Percentiles rank a stretch among this genome's conserved stretches.
phyloP scores from a whole-genome alignment of 2,113 vertebrate genomes.

The Neofelis nebulosa region DNA sequence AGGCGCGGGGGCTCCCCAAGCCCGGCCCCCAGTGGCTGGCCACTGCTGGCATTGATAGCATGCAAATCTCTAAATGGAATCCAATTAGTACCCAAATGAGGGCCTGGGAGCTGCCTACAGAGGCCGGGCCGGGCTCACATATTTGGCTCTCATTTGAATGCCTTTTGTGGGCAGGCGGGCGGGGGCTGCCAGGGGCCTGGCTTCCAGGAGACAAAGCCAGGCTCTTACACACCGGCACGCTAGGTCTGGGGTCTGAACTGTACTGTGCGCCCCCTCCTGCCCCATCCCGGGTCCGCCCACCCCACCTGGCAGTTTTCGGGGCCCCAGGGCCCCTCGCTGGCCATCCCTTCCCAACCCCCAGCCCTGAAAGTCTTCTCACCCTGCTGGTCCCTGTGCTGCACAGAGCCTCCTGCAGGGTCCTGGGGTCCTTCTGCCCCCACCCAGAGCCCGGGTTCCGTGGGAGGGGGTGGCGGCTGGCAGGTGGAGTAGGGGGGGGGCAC shows the following conservation, averaged over 20 bases:
- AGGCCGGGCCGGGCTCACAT: neutral
- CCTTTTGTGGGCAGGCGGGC: constrained; percentile 20
- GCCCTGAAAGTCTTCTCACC: neutral
- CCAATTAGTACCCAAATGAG: constrained; percentile 70
- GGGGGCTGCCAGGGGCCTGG: neutral
- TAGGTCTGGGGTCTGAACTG: neutral
- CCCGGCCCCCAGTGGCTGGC: neutral
- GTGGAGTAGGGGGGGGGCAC: neutral
- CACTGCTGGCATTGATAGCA: neutral
- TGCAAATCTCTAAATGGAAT: constrained; percentile 71
- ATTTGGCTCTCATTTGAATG: constrained; percentile 78
- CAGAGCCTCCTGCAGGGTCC: too few relatives aligned
- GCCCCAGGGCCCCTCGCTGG: neutral
- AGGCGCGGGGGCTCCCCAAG: neutral
- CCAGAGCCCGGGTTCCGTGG: neutral
- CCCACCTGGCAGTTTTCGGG: neutral
- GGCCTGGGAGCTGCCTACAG: neutral
- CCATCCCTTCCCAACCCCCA: neutral
- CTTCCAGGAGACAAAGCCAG: neutral
- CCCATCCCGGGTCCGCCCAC: accelerated
- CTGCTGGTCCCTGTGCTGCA: neutral
- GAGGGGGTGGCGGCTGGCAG: neutral
- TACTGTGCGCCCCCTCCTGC: neutral
- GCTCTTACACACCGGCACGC: neutral
- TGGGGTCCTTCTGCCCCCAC: neutral